Evolutionary conservation across 2,888 invertebrate genomes (phyloP), one percentile per base, ranked within the genome.

Genomic region (Aphelenchoides bicaudatus): DNA sequence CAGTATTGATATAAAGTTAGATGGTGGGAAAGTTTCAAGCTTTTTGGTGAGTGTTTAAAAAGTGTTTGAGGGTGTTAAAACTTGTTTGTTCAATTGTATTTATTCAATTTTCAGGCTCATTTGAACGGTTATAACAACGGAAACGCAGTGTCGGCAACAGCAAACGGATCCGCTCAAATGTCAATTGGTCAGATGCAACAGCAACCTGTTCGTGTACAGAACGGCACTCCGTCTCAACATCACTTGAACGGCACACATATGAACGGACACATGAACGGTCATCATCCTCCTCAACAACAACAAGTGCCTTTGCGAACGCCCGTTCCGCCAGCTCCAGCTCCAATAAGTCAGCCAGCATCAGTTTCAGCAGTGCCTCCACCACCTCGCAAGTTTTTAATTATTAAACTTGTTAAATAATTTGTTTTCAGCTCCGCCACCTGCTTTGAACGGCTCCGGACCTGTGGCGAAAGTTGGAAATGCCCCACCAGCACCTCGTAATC

Each of bases 181-280:
- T n/a, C n/a, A n/a, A n/a, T n/a, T n/a, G n/a, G n/a, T n/a, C n/a
- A n/a, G n/a, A n/a, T n/a, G n/a, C n/a, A n/a, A n/a, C n/a, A n/a
- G n/a, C n/a, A n/a, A n/a, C n/a, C n/a, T n/a, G n/a, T n/a, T n/a
- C n/a, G n/a, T 8, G 23, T 43, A 10, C 10, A 43, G 10, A 10
- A 6, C 10, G 16, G 10, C 16, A 19, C 16, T 43, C 43, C 43
- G 16, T 13, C 34, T 34, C 34, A 34, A 34, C 34, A 34, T 13
- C 34, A 13, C 34, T 13, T 25, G 23, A 43, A 10, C 23, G 43
- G 43, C 10, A 10, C 10, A 8, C 34, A n/a, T 10, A 25, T 25
- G 43, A 43, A 43, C 23, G 43, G 43, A 43, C 52, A 31, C 16
- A 13, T 39, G 1, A 51, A 51, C 37, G 52, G 52, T 13, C 52